Base-by-base conservation (phyloP, 2,113 vertebrate genomes). In the Oryzias woworae region DNA sequence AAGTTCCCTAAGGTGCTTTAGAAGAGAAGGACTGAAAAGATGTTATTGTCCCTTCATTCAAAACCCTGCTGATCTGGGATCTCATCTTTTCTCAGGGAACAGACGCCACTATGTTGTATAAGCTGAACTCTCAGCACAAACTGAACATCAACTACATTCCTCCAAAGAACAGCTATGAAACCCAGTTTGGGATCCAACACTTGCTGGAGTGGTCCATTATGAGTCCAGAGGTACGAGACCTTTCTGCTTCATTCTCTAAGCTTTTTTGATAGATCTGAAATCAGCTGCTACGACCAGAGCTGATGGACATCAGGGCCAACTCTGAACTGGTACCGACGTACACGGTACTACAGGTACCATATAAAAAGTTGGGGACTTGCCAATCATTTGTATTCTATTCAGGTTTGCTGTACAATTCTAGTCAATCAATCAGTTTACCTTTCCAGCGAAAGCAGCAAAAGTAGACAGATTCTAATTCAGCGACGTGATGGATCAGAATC, bases 141-240 rank as follows among this genome's bases (percentile, higher is more conserved):
- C 92, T 97, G 51, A 98, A 98, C 82, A 87, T 89, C 61, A 95
- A 96, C 90, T 99, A 99, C 67, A 92, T 98, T 61, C 95, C 94
- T 1, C 97, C 96, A 0, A 98, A 96, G 88, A 98, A 98, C 81
- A 94, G 90, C 84, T 94, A 99, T 0, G 93, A 95, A 71, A 98
- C 95, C 12, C 95, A 95, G 85, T 99, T 99, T 80, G 97, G 97
- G 0, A 97, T 99, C 90, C 98, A 95, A 75, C 97, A 99, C 87
- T 99, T 73, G 97, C 97, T 13, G 97, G 97, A 0, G 81, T 99
- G 0, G 97, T 99, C 67, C 94, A 94, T 85, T 99, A 99, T 0
- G 97, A 99, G 85, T 96, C 94, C 42, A 94, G 92, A 95, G 97
- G 97, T 92, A 18, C 16, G 18, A 12, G 47, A 48, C 16, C 2